Evolutionary conservation across 2,888 invertebrate genomes (phyloP).

Genomic region (Axea sp.): DNA sequence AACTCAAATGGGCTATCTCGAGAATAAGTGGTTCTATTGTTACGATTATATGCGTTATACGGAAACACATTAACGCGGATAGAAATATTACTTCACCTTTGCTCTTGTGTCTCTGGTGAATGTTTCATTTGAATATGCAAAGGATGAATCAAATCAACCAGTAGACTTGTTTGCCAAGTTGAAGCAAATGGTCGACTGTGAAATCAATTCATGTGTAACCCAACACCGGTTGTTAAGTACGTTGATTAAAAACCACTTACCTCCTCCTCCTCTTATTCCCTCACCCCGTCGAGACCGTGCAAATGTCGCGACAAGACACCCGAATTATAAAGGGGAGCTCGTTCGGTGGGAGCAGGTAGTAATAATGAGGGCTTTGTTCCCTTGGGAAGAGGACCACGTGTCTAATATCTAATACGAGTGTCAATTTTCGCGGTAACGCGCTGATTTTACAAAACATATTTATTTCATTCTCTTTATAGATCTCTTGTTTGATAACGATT

Average conservation of each 20-base stretch:
- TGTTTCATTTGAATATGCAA: background rate
- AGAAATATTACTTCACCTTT: conserved; percentile 54
- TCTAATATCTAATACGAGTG: conserved; percentile 72
- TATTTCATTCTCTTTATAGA: too few relatives aligned
- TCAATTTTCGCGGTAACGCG: conserved; percentile 12
- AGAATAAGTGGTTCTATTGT: conserved; percentile 55
- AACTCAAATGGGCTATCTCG: conserved; percentile 58
- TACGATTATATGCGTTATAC: conserved; percentile 35
- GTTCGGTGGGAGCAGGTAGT: conserved; percentile 66
- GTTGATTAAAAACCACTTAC: too few relatives aligned
- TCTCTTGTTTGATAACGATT: too few relatives aligned
- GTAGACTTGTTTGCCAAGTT: background rate
- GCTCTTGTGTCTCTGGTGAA: too few relatives aligned
- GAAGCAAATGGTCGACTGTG: too few relatives aligned
- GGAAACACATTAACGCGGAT: conserved; percentile 16
- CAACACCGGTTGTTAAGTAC: too few relatives aligned
- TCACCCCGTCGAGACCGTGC: too few relatives aligned
- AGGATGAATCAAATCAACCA: background rate
- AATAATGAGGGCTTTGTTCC: conserved; percentile 76
- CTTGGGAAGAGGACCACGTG: conserved; percentile 77
- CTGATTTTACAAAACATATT: conserved; percentile 28
- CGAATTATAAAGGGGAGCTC: conserved; percentile 64
- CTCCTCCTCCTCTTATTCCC: too few relatives aligned
- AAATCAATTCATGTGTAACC: too few relatives aligned
- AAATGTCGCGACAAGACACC: conserved; percentile 71